Evolutionary conservation across 2,888 invertebrate genomes (phyloP).

Genomic region (Polietes domitor): DNA sequence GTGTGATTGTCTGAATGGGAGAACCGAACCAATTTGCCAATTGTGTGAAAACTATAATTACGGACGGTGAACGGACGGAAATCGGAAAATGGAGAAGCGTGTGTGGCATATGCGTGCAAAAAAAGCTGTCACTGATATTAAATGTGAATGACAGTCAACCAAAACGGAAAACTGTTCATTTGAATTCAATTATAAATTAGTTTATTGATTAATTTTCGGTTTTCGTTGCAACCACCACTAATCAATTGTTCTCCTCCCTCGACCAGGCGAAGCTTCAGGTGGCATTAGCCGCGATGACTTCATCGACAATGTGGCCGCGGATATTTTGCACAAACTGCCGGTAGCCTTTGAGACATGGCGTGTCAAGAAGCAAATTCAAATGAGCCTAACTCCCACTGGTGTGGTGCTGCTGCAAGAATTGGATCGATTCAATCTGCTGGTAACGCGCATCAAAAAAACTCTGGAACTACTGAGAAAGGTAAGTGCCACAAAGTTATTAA

Average conservation of each 20-base stretch:
- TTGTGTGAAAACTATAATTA: background rate
- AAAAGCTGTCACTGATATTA: background rate
- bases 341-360: conserved; percentile 89
- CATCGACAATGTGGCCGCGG: conserved; percentile 89
- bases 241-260: background rate
- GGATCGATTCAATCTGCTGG: conserved; percentile 92
- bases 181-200: background rate
- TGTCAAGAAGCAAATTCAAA: conserved; percentile 89
- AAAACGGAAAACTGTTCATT: conserved; percentile 1
- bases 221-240: no score
- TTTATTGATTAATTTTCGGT: no score
- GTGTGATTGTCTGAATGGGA: background rate
- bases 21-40: background rate
- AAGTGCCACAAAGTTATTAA: conserved; percentile 62
- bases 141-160: background rate
- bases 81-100: no score
- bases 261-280: conserved; percentile 84
- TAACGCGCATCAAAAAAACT: conserved; percentile 86
- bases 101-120: background rate
- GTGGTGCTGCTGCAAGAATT: conserved; percentile 94
- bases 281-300: conserved; percentile 93
- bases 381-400: conserved; percentile 90
- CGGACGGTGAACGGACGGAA: no score
- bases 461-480: conserved; percentile 87
- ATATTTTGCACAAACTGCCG: conserved; percentile 90